Conservation (phyloP, 2,888 invertebrate genomes). For the Congeria kusceri region DNA sequence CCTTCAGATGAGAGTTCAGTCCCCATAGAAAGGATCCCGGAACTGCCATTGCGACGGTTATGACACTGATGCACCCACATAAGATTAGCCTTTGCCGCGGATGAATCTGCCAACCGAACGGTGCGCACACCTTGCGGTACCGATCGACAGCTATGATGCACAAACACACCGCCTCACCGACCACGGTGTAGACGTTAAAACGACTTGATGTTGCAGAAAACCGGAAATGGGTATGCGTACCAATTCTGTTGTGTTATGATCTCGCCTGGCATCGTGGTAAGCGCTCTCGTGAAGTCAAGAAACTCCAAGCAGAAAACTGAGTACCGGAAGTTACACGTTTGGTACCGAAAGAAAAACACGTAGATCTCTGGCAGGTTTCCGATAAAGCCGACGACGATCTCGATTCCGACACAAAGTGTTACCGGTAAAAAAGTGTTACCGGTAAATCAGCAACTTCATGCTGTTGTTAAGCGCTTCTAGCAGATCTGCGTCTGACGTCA, state of each 20-base stretch:
- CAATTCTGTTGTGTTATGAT: constrained; percentile 34
- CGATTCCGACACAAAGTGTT: constrained; percentile 36
- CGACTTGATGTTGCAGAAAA: constrained; percentile 33
- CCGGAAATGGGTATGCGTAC: constrained; percentile 30
- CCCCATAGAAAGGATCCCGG: constrained; percentile 39
- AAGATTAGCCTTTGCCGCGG: constrained; percentile 15
- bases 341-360: constrained; percentile 38
- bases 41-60: constrained; percentile 20
- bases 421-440: constrained; percentile 26
- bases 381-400: constrained; percentile 33
- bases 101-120: constrained; percentile 39
- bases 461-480: too few relatives aligned
- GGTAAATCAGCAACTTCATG: too few relatives aligned
- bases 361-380: constrained; percentile 50
- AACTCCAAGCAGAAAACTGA: constrained; percentile 44
- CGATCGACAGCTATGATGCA: constrained; percentile 42
- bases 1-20: not conserved
- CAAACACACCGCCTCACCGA: constrained; percentile 30
- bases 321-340: constrained; percentile 36
- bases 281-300: constrained; percentile 28
- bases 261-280: constrained; percentile 50
- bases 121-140: constrained; percentile 43
- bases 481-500: too few relatives aligned
- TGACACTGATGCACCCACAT: constrained; percentile 7
- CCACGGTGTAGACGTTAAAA: constrained; percentile 42